These are phyloP conservation scores for Capromys pilorides DNA, from an alignment of 2,797 vertebrate genomes.

Conservation along the genomic window DNA sequence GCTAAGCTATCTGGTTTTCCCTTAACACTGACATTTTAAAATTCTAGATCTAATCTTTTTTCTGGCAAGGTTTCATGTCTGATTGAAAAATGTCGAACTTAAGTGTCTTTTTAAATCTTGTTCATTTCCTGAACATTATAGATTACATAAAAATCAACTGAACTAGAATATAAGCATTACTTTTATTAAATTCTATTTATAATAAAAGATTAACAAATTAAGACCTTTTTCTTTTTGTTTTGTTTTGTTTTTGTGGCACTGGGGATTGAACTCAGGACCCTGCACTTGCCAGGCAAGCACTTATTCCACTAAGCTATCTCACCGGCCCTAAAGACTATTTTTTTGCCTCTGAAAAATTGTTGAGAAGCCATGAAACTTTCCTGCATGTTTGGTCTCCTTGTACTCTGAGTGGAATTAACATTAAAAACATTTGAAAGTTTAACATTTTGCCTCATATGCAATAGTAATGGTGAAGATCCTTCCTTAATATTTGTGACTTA, in stretches of 20 bases:
- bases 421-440: conserved; percentile 47
- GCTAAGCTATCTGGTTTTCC: too few relatives aligned
- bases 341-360: conserved; percentile 50
- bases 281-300: too few relatives aligned
- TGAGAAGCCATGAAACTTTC: conserved; percentile 33
- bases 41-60: not conserved
- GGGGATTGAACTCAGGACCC: too few relatives aligned
- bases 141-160: conserved; percentile 64
- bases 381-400: conserved; percentile 13
- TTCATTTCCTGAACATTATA: conserved; percentile 71
- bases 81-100: conserved; percentile 56
- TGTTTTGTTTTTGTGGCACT: too few relatives aligned
- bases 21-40: not conserved
- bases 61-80: not conserved
- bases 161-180: conserved; percentile 66
- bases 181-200: conserved; percentile 42
- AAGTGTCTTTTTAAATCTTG: conserved; percentile 57
- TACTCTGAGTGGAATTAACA: not conserved
- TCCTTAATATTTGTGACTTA: not conserved
- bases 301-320: too few relatives aligned
- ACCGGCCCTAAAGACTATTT: too few relatives aligned
- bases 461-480: not conserved
- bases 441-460: conserved; percentile 2
- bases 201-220: conserved; percentile 9
- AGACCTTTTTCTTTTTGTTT: not conserved